A percentile compares a stretch with the other conserved stretches of the same genome.
Evolutionary conservation across 2,888 invertebrate genomes (phyloP).

Genomic region (Andrena bicolor): DNA sequence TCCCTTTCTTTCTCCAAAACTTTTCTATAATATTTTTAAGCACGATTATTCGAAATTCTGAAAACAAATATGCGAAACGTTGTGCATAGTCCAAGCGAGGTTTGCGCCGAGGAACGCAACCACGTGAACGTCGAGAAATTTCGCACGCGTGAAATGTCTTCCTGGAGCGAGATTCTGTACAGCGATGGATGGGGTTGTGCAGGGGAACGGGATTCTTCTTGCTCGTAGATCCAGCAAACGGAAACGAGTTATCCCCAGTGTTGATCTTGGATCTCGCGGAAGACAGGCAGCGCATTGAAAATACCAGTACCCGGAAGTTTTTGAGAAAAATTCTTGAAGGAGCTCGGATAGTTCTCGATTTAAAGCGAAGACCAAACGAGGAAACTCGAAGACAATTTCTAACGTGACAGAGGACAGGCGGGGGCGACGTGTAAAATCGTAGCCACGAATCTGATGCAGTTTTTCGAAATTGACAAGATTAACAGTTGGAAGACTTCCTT

Average conservation of each 20-base stretch:
- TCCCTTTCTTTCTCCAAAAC: background rate
- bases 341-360: conserved; percentile 9
- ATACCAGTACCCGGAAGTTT: conserved; percentile 11
- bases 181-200: conserved; percentile 38
- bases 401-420: background rate
- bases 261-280: conserved; percentile 45
- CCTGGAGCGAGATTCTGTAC: conserved; percentile 45
- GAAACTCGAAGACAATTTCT: conserved; percentile 1
- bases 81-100: conserved; percentile 1
- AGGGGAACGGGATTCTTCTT: conserved; percentile 51
- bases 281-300: conserved; percentile 6
- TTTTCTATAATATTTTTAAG: background rate
- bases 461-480: background rate
- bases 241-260: conserved; percentile 49
- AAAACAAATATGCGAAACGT: background rate
- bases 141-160: conserved; percentile 49
- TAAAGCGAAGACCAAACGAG: background rate
- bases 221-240: conserved; percentile 36
- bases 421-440: background rate
- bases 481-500: background rate
- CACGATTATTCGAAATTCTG: background rate
- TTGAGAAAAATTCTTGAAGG: background rate
- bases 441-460: background rate
- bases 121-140: conserved; percentile 52
- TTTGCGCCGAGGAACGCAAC: conserved; percentile 25